Base-by-base conservation (phyloP, 2,113 vertebrate species). In the Phalacrocorax pelagicus region DNA sequence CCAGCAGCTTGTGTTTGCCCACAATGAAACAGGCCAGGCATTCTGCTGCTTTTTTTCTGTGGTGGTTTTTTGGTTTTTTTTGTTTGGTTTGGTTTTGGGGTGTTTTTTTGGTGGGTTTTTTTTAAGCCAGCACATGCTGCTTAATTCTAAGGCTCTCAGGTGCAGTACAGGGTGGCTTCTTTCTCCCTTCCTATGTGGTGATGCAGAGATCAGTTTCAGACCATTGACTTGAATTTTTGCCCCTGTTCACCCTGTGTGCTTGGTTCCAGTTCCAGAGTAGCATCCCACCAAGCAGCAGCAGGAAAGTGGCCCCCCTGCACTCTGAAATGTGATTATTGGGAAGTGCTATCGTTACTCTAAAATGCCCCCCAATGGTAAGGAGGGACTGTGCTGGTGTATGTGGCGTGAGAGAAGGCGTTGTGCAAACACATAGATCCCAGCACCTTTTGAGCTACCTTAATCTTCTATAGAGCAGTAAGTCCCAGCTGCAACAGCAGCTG, bases 1-100 rank as follows among this genome's bases (percentile, higher is more conserved):
- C 77, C 92, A 83, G 87, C 79, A 95, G 92, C 84, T 89, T 92
- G 52, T 36, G 9, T 97, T 94, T 70, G 47, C 88, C 94, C 71
- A 82, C 51, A 67, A n/a, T 24, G 93, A 84, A 97, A 94, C 87
- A 87, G 85, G 62, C 77, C 0, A 0, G 51, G 69, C 96, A 89
- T 96, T 96, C 90, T 97, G 59, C 84, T 94, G 29, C 4, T n/a
- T 84, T 82, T 32, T 94, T 73, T 40, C 40, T 4, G 38, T 11
- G 5, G 38, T 66, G 8, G 16, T 54, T 2, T 40, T 62, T 17
- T 19, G 46, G 44, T 16, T 18, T 46, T 46, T 46, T 46, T 46
- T 46, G 42, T 42, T 42, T 66, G 8, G 58, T 44, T 46, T 17
- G 46, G 46, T 46, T 46, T 62, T 44, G 12, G 46, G 46, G 46